Conservation (phyloP, 2,888 invertebrate genomes). For the Listrodromus nycthemerus region DNA sequence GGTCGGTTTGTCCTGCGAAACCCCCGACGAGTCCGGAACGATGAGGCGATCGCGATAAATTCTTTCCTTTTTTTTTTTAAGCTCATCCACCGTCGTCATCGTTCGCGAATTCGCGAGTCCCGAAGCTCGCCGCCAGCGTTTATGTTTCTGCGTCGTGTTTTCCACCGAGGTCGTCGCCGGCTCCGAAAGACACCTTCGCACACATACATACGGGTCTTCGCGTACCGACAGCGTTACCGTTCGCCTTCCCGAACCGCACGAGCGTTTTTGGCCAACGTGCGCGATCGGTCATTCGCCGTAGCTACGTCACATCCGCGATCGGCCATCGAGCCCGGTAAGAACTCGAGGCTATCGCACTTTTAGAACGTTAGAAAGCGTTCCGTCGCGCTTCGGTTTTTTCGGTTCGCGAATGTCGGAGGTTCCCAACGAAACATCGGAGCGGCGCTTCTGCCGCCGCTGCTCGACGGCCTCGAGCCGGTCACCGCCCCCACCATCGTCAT, state of each 20-base stretch:
- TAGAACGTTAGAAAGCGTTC: constrained; percentile 74
- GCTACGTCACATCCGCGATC: constrained; percentile 75
- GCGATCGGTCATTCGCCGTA: constrained; percentile 7
- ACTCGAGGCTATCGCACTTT: constrained; percentile 37
- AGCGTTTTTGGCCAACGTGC: background rate
- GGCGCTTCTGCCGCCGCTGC: constrained; percentile 25
- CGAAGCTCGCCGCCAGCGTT: background rate
- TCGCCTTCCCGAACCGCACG: constrained; percentile 11
- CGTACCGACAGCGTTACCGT: too few species aligned
- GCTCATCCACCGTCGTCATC: constrained; percentile 1
- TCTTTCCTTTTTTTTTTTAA: background rate
- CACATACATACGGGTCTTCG: background rate
- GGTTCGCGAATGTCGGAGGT: constrained; percentile 64
- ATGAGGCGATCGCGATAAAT: background rate
- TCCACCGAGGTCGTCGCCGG: background rate
- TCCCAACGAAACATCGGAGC: constrained; percentile 29
- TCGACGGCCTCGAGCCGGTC: constrained; percentile 76
- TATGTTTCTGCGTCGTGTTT: background rate
- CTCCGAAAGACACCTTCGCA: background rate
- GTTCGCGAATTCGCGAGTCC: background rate
- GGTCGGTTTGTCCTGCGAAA: background rate
- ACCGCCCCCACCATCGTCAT: constrained; percentile 71
- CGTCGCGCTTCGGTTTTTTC: constrained; percentile 64
- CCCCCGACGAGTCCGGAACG: background rate
- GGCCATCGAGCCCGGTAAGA: constrained; percentile 64